A percentile compares a stretch with the other conserved stretches of the same genome.
phyloP scores from a whole-genome alignment of 2,888 invertebrate genomes.

The Pseudoips prasinana region DNA sequence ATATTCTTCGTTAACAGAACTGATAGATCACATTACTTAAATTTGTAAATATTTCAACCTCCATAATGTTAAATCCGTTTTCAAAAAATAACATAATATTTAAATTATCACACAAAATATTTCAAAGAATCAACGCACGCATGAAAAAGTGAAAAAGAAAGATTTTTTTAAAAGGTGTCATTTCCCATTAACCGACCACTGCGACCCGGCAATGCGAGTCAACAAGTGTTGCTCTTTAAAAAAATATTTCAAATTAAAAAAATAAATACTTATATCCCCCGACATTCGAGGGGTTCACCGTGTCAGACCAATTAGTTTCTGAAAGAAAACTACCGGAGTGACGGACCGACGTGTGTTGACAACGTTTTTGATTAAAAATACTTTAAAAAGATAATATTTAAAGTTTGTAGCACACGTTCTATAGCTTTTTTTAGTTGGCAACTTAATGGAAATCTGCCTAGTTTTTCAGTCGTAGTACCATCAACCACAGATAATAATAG shows the following conservation, averaged over 20 bases:
- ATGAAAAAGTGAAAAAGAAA: constrained; percentile 21
- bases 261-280: constrained; percentile 38
- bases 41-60: no score
- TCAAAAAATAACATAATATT: no score
- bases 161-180: constrained; percentile 46
- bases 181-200: constrained; percentile 49
- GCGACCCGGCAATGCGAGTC: constrained; percentile 46
- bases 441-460: no score
- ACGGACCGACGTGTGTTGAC: constrained; percentile 68
- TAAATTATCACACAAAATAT: constrained; percentile 1
- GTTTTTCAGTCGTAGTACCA: no score
- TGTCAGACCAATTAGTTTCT: constrained; percentile 78
- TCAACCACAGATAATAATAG: no score
- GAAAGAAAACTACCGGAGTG: constrained; percentile 65
- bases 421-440: constrained; percentile 11
- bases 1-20: no score
- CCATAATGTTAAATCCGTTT: no score
- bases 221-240: constrained; percentile 47
- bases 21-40: no score
- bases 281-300: constrained; percentile 54
- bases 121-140: constrained; percentile 14
- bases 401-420: constrained; percentile 29
- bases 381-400: constrained; percentile 43
- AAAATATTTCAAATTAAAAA: constrained; percentile 59
- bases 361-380: constrained; percentile 55